phyloP scores from a whole-genome alignment of 1,140 invertebrate genomes.

The Atta colombica region DNA sequence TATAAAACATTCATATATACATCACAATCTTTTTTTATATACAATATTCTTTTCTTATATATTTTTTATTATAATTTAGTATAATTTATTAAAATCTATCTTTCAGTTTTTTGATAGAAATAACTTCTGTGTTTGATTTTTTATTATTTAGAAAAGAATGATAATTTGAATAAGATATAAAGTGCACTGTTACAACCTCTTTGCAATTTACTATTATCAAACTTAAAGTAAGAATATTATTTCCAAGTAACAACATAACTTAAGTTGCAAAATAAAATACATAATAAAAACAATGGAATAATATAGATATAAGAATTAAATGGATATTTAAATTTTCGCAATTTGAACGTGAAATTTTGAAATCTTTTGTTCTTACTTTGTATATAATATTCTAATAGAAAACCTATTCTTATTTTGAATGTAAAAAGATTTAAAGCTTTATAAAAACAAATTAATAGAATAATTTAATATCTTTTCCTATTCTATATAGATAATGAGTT shows the following conservation, averaged over 20 bases:
- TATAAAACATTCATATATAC: neutral
- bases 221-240: slow-evolving; percentile 1
- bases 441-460: slow-evolving; percentile 37
- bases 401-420: too few species aligned
- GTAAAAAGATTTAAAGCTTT: slow-evolving; percentile 37
- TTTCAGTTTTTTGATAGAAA: slow-evolving; percentile 20
- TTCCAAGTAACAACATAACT: neutral
- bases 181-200: neutral
- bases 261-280: neutral
- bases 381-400: too few species aligned
- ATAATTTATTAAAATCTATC: slow-evolving; percentile 6
- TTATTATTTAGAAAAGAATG: neutral
- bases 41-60: slow-evolving; percentile 2
- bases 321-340: neutral
- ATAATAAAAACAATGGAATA: neutral
- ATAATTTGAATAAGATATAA: slow-evolving; percentile 4
- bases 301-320: neutral
- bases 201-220: slow-evolving; percentile 5
- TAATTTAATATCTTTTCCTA: slow-evolving; percentile 50
- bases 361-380: neutral
- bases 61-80: neutral
- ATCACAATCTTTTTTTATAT: neutral
- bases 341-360: slow-evolving; percentile 22
- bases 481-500: slow-evolving; percentile 48
- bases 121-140: neutral